These are phyloP conservation scores for Piaya cayana DNA, from an alignment of 2,113 vertebrate genomes.

Conservation along the genomic window DNA sequence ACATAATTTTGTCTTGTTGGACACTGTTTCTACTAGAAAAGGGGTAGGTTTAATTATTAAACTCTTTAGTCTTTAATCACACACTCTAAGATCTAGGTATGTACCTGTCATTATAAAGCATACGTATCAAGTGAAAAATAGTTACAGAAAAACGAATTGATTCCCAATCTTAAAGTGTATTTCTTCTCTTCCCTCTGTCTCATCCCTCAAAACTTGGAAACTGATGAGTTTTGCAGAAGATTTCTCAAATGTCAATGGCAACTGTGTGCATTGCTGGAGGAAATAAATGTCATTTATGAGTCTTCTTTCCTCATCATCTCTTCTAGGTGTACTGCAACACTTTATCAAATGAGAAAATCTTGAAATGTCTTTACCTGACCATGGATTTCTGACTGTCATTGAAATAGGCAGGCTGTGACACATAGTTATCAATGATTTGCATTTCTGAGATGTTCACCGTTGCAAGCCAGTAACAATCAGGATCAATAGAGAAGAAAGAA, in stretches of 20 bases:
- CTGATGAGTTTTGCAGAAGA: constrained; percentile 26
- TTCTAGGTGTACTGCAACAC: background rate
- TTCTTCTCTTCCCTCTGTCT: background rate
- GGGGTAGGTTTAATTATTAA: background rate
- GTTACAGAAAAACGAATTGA: background rate
- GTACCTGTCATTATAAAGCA: background rate
- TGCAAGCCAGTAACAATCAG: background rate
- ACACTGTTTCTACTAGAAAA: background rate
- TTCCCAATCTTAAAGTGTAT: background rate
- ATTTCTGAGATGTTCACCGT: background rate
- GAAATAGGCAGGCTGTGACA: background rate
- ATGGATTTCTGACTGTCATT: background rate
- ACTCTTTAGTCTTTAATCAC: background rate
- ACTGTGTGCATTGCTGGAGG: background rate
- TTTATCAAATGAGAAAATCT: background rate
- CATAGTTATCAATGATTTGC: background rate
- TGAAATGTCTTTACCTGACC: background rate
- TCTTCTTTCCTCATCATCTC: background rate
- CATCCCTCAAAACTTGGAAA: background rate
- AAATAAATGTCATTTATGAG: background rate
- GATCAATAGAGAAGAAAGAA: background rate
- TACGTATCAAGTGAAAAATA: background rate
- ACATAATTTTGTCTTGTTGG: background rate
- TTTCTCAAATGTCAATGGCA: background rate
- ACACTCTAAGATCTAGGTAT: background rate